These are phyloP conservation scores for Conistra vaccinii DNA, from an alignment of 2,888 invertebrate species.

Conservation along the genomic window DNA sequence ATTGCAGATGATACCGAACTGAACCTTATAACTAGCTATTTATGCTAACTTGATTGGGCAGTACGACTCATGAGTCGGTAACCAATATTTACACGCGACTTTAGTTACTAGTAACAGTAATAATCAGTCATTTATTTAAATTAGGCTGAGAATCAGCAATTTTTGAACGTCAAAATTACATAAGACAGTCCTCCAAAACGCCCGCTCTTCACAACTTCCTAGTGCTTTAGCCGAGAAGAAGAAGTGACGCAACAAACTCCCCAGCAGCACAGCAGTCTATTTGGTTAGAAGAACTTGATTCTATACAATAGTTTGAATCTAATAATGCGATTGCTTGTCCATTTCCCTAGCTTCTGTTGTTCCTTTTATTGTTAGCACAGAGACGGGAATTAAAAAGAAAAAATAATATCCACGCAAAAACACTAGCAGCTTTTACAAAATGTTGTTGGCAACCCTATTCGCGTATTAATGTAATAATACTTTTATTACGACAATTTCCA, in stretches of 20 bases:
- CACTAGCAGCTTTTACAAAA: background rate
- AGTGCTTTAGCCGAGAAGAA: background rate
- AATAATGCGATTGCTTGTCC: background rate
- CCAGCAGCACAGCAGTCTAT: background rate
- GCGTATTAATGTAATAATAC: constrained; percentile 55
- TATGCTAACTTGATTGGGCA: background rate
- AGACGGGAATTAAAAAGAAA: background rate
- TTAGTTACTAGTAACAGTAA: background rate
- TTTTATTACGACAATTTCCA: constrained; percentile 62
- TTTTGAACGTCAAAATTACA: background rate
- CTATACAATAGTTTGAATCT: background rate
- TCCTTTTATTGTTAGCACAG: background rate
- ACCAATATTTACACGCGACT: background rate
- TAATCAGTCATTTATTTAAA: background rate
- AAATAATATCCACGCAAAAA: background rate
- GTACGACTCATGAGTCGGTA: background rate
- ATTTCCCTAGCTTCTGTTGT: background rate
- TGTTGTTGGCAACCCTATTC: constrained; percentile 46
- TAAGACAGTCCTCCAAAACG: background rate
- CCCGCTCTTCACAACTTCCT: background rate
- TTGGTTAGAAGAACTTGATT: background rate
- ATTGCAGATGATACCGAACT: background rate
- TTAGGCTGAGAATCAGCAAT: background rate
- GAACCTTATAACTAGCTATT: background rate
- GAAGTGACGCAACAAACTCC: background rate